Evolutionary conservation across 2,113 vertebrate species (phyloP), one percentile per base, ranked within the genome.

Genomic region (Alligator mississippiensis): DNA sequence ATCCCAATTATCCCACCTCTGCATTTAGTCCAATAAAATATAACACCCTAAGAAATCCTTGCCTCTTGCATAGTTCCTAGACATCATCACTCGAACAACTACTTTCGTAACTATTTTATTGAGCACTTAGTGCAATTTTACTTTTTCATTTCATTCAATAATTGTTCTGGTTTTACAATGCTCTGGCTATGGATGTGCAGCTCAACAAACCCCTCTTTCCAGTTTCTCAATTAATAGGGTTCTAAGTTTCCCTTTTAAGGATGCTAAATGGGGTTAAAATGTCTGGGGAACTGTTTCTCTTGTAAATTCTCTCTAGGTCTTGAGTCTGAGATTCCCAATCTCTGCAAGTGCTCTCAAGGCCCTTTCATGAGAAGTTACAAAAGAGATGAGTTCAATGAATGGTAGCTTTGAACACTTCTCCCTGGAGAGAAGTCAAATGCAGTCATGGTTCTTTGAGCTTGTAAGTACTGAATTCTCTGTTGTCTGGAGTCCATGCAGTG

Each of bases 231-330:
- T 88, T 66, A 89, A 77, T 0, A 80, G 38, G 28, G 57, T 88
- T 10, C n/a, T 1, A 80, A 19, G 25, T 4, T 83, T 88, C n/a
- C 81, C 74, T 88, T 90, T 34, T 82, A 78, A 88, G 78, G 78
- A 89, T 25, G 86, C 87, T 75, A 93, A 89, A 96, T 80, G 80
- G 63, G 93, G 93, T 87, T 92, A 76, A 93, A 90, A 78, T 83
- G 28, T 30, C 87, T 34, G 25, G 60, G 91, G 87, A 91, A 63
- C 66, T 80, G 8, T 59, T 77, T 82, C 70, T 78, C 87, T 55
- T 12, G 59, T 77, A 88, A 89, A 90, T 76, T 90, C 55, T 77
- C 79, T 62, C 0, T 74, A 57, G 80, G 38, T 79, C 83, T 80
- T 91, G 81, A 81, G 87, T 72, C 87, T 64, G 63, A 93, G 95